Evolutionary conservation across 2,113 vertebrate genomes (phyloP).

Genomic region (Okapia johnstoni): DNA sequence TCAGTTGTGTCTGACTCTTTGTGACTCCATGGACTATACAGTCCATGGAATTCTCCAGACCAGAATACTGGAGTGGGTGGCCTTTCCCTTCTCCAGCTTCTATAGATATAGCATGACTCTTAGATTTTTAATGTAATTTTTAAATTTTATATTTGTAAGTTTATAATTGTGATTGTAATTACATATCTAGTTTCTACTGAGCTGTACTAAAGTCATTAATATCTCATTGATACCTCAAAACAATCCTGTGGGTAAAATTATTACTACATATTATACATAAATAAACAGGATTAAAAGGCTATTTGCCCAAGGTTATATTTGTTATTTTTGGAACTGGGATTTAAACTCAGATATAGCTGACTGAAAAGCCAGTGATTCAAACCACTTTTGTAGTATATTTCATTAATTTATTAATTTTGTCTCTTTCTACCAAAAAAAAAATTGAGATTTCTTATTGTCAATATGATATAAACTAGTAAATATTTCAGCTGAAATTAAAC

Average conservation of each 20-base stretch:
- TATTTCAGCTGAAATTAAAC: background rate
- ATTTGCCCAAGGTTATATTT: background rate
- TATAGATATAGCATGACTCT: background rate
- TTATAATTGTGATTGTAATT: background rate
- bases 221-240: background rate
- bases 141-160: background rate
- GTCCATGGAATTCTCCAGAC: background rate
- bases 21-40: background rate
- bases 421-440: background rate
- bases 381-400: background rate
- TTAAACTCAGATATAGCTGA: background rate
- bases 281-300: background rate
- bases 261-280: background rate
- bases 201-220: background rate
- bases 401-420: background rate
- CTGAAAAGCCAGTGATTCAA: background rate
- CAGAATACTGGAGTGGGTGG: background rate
- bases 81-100: background rate
- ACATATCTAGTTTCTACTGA: background rate
- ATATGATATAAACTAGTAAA: background rate
- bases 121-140: background rate
- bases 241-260: background rate
- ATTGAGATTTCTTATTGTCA: background rate
- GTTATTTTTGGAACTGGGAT: background rate
- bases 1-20: accelerated